A percentile compares a stretch with the other conserved stretches of the same genome.
Evolutionary conservation across 2,888 invertebrate genomes (phyloP).

Genomic region (Drosophila fungiperda): DNA sequence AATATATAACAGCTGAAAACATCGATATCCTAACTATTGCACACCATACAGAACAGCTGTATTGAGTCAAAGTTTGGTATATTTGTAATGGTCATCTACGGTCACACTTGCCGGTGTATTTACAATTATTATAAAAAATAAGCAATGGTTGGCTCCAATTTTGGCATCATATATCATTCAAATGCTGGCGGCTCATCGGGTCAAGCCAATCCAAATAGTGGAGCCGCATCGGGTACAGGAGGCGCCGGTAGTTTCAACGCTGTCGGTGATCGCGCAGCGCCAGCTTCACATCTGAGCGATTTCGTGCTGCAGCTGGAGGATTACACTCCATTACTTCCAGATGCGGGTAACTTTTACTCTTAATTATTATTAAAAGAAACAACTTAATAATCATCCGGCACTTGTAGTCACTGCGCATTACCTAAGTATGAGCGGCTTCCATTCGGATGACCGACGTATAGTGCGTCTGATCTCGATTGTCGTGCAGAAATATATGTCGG

Average conservation of each 20-base stretch:
- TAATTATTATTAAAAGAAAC: background rate
- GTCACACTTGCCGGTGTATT: conserved; percentile 12
- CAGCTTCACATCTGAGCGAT: conserved; percentile 68
- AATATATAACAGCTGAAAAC: background rate
- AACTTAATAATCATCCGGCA: background rate
- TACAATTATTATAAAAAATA: background rate
- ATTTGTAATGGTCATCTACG: background rate
- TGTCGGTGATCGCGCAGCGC: conserved; percentile 42
- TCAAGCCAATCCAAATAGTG: conserved; percentile 16
- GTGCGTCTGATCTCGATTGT: conserved; percentile 96
- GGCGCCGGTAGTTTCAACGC: conserved; percentile 19
- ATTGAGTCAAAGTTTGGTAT: background rate
- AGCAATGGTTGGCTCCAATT: conserved; percentile 70
- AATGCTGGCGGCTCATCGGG: conserved; percentile 55
- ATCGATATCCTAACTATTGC: background rate
- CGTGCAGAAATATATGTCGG: conserved; percentile 98
- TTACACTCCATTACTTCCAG: conserved; percentile 95
- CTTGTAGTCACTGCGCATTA: conserved; percentile 61
- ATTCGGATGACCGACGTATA: conserved; percentile 95
- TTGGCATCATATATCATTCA: conserved; percentile 65
- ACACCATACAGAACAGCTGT: background rate
- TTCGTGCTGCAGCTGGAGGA: conserved; percentile 88
- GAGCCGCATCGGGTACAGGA: background rate
- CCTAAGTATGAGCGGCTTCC: conserved; percentile 90
- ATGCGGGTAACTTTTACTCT: conserved; percentile 86